Evolutionary conservation across 2,888 invertebrate species (phyloP).

Genomic region (Xestia sexstrigata): DNA sequence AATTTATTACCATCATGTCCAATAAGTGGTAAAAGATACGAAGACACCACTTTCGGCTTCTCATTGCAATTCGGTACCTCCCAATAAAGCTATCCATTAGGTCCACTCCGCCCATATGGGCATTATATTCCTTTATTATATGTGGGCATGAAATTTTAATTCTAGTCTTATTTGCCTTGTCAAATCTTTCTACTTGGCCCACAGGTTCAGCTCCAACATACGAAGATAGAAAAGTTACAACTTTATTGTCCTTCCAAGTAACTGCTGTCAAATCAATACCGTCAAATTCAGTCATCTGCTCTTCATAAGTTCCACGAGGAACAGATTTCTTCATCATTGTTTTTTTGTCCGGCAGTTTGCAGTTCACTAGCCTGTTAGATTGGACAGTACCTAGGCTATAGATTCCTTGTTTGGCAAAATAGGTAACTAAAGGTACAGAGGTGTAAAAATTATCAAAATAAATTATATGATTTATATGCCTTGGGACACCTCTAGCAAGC

Average conservation of each 20-base stretch:
- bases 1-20: slow-evolving; percentile 73
- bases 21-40: slow-evolving; percentile 74
- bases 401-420: slow-evolving; percentile 70
- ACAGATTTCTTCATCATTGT: slow-evolving; percentile 68
- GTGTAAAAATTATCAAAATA: slow-evolving; percentile 71
- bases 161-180: slow-evolving; percentile 63
- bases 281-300: slow-evolving; percentile 67
- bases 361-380: slow-evolving; percentile 62
- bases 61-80: slow-evolving; percentile 67
- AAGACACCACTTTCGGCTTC: slow-evolving; percentile 58
- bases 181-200: slow-evolving; percentile 62
- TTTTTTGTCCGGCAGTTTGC: slow-evolving; percentile 70
- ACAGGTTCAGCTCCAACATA: slow-evolving; percentile 71
- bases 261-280: slow-evolving; percentile 69
- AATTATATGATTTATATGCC: slow-evolving; percentile 67
- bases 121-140: slow-evolving; percentile 71
- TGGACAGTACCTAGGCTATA: slow-evolving; percentile 65
- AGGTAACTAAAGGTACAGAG: slow-evolving; percentile 62
- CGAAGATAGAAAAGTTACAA: slow-evolving; percentile 70
- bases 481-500: slow-evolving; percentile 67
- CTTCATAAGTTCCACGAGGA: slow-evolving; percentile 68
- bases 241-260: slow-evolving; percentile 73
- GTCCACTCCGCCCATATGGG: slow-evolving; percentile 73
- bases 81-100: slow-evolving; percentile 64
- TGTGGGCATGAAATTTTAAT: slow-evolving; percentile 47